These are phyloP conservation scores for Apaloderma vittatum DNA, from an alignment of 2,113 vertebrate genomes.

Conservation along the genomic window DNA sequence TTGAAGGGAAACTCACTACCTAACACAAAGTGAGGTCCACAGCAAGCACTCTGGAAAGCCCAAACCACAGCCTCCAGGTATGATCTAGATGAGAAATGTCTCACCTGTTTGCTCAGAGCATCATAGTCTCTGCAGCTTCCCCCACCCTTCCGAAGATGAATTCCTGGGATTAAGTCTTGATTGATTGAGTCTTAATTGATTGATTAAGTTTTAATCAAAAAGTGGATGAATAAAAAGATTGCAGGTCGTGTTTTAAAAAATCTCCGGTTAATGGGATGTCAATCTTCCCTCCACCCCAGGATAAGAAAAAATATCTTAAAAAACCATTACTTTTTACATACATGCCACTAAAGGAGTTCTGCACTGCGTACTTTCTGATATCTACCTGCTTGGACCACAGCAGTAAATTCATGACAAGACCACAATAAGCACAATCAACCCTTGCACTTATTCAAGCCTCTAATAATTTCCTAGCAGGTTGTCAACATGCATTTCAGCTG, in stretches of 20 bases:
- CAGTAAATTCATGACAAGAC: not conserved
- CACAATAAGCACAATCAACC: not conserved
- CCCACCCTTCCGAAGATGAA: fast-evolving
- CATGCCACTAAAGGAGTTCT: not conserved
- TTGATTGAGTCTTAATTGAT: too few species aligned
- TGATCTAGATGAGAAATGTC: not conserved
- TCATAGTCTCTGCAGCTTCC: not conserved
- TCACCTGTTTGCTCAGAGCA: not conserved
- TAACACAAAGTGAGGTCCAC: not conserved
- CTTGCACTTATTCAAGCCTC: not conserved
- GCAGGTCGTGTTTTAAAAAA: not conserved
- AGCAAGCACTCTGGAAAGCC: not conserved
- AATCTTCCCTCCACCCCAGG: not conserved
- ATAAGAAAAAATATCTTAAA: not conserved
- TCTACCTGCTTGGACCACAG: not conserved
- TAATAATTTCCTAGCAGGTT: not conserved
- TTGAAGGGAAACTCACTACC: not conserved
- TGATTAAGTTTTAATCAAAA: not conserved
- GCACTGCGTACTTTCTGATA: not conserved
- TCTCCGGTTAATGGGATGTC: not conserved
- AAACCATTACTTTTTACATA: not conserved
- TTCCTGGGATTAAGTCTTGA: not conserved
- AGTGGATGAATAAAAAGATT: not conserved
- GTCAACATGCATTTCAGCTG: not conserved
- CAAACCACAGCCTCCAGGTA: not conserved